Conservation (phyloP, 2,113 vertebrate genomes). For the Turnix velox region DNA sequence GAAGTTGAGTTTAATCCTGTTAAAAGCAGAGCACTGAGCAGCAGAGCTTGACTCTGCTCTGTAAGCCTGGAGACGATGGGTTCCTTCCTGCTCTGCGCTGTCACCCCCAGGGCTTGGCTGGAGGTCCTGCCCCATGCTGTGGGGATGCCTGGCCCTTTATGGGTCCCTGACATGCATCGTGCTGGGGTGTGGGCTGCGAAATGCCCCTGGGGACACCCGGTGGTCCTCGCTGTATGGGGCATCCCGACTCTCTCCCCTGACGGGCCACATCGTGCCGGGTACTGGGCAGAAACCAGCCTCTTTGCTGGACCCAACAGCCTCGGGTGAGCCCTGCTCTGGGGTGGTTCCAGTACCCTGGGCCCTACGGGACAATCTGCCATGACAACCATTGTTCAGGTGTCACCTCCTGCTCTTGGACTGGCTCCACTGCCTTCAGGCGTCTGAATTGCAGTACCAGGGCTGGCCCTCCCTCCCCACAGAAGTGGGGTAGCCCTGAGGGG, state of each 20-base stretch:
- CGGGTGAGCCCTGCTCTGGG: not conserved
- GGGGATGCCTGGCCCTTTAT: not conserved
- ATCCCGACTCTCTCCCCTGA: not conserved
- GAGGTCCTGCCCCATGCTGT: not conserved
- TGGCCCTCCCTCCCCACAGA: not conserved
- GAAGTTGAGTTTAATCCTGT: slow-evolving; percentile 1
- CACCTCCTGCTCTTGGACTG: not conserved
- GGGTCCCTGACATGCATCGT: accelerated
- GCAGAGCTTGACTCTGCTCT: not conserved
- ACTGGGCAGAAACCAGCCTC: not conserved
- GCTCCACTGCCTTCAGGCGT: accelerated
- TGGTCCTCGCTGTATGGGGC: not conserved
- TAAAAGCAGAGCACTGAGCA: not conserved
- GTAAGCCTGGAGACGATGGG: not conserved
- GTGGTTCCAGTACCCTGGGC: not conserved
- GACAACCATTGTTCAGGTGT: not conserved
- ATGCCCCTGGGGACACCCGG: not conserved
- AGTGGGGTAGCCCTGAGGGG: accelerated
- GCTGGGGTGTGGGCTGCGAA: not conserved
- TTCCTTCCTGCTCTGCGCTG: not conserved
- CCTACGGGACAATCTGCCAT: not conserved
- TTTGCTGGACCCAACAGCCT: not conserved
- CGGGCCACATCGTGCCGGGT: accelerated
- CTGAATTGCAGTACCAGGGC: not conserved
- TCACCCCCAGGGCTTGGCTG: not conserved